These are phyloP conservation scores for Pentamera pediparva DNA, from an alignment of 53 echinoderm and acorn worm species.

Conservation along the genomic window DNA sequence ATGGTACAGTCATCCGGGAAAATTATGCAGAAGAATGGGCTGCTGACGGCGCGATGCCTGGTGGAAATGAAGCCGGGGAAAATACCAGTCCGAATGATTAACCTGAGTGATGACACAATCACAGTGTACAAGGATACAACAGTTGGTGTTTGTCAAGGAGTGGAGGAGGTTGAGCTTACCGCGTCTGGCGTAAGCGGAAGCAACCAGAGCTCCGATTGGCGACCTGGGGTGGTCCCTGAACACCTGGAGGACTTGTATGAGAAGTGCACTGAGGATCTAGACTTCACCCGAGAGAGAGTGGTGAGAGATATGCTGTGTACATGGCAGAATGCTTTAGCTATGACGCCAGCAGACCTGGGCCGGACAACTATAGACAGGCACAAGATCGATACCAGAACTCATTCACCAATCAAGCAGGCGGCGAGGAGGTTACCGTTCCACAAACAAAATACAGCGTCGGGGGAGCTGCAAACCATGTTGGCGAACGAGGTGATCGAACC, in stretches of 20 bases:
- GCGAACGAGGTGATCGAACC: constrained; percentile 17
- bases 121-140: constrained; percentile 11
- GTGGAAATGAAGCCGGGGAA: neutral
- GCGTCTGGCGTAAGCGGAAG: neutral
- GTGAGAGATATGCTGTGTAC: neutral
- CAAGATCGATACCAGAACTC: constrained; percentile 19
- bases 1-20: neutral
- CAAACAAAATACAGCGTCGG: constrained; percentile 17
- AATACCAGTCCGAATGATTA: neutral
- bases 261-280: neutral
- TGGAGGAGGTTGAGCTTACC: neutral
- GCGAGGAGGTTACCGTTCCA: constrained; percentile 29
- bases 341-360: constrained; percentile 11
- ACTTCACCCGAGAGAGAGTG: neutral
- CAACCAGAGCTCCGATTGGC: neutral
- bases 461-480: constrained; percentile 10
- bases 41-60: neutral
- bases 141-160: constrained; percentile 12
- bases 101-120: neutral
- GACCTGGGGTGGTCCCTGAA: neutral
- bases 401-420: constrained; percentile 14
- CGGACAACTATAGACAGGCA: constrained; percentile 20
- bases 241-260: neutral
- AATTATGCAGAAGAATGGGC: neutral
- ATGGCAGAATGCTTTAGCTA: constrained; percentile 1